Evolutionary conservation across 2,888 invertebrate species (phyloP).

Genomic region (Meiosimyza decipiens): DNA sequence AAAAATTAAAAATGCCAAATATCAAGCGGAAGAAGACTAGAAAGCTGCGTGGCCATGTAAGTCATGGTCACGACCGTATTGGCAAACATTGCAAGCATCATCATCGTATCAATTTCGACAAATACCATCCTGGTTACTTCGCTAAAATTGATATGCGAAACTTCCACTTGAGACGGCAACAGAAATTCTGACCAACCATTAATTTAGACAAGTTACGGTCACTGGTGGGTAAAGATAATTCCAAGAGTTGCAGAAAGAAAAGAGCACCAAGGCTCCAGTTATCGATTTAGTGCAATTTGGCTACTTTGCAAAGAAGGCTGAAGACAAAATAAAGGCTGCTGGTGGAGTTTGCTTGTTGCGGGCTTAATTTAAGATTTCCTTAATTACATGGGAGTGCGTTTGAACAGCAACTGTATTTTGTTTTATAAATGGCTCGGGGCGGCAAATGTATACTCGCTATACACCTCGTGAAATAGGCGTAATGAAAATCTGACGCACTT

Average conservation of each 20-base stretch:
- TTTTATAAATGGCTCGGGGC: constrained; percentile 64
- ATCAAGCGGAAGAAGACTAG: constrained; percentile 96
- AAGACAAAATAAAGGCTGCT: constrained; percentile 96
- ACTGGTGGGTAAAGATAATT: constrained; percentile 91
- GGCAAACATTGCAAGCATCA: constrained; percentile 99
- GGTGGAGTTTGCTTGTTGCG: constrained; percentile 97
- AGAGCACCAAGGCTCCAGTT: constrained; percentile 93
- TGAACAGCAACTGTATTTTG: constrained; percentile 58
- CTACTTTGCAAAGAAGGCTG: constrained; percentile 98
- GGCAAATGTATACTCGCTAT: too few species aligned
- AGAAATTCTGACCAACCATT: constrained; percentile 91
- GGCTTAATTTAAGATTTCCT: constrained; percentile 75
- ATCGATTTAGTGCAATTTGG: constrained; percentile 97
- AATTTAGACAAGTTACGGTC: constrained; percentile 99
- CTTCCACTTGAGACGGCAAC: constrained; percentile 92
- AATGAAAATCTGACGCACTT: too few species aligned
- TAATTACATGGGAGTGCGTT: constrained; percentile 53
- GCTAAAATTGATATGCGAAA: constrained; percentile 99
- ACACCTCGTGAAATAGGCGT: too few species aligned
- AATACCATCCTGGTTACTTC: constrained; percentile 99
- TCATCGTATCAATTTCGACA: constrained; percentile 99
- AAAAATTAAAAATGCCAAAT: too few species aligned
- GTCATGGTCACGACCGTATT: constrained; percentile 99
- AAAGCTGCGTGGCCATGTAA: constrained; percentile 99
- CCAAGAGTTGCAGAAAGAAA: constrained; percentile 81